Percentiles rank a stretch among this genome's conserved stretches.
phyloP scores from a whole-genome alignment of 2,888 invertebrate genomes.

The Pristionchus japonicus region DNA sequence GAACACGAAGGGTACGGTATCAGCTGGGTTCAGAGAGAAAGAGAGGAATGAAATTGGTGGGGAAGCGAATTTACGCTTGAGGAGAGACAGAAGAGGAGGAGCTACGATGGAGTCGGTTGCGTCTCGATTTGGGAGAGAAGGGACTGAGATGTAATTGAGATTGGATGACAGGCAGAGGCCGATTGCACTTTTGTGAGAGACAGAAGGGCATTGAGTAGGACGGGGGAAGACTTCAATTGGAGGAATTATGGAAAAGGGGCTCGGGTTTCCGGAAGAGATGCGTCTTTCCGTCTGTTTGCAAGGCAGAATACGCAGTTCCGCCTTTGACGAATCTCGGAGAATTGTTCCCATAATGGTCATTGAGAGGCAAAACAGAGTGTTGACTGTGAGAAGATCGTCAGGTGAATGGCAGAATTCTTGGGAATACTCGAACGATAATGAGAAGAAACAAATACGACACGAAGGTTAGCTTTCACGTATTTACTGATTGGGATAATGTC shows the following conservation, averaged over 20 bases:
- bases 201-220: neutral
- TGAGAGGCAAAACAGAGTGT: no score
- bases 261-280: neutral
- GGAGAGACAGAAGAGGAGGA: neutral
- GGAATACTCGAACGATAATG: no score
- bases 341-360: neutral
- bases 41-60: conserved; percentile 1
- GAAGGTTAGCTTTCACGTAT: no score
- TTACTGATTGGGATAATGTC: no score
- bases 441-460: no score
- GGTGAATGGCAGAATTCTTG: no score
- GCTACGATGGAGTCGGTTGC: neutral
- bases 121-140: conserved; percentile 8
- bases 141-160: neutral
- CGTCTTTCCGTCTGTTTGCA: conserved; percentile 20
- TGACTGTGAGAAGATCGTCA: no score
- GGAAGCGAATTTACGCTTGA: conserved; percentile 29
- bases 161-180: conserved; percentile 13
- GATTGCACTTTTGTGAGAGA: neutral
- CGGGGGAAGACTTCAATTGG: neutral
- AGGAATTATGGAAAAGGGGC: conserved; percentile 16
- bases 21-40: neutral
- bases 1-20: neutral
- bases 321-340: neutral
- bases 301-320: neutral